A percentile compares a stretch with the other conserved stretches of the same genome.
Evolutionary conservation across 2,888 invertebrate species (phyloP).

Genomic region (Patella depressa): DNA sequence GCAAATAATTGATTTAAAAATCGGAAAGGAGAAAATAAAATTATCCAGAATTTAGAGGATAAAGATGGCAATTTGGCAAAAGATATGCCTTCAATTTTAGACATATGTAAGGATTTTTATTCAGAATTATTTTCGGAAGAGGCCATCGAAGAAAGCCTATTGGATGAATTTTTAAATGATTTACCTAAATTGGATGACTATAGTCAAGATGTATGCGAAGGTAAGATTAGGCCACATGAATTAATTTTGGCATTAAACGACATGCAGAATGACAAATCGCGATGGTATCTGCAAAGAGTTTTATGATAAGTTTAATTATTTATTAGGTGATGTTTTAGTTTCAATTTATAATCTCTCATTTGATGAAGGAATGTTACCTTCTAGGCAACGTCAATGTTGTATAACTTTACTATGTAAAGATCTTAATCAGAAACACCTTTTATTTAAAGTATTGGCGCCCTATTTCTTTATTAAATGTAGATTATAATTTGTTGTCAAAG

Average conservation of each 20-base stretch:
- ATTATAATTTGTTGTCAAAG: constrained; percentile 46
- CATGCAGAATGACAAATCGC: constrained; percentile 32
- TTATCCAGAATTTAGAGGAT: constrained; percentile 13
- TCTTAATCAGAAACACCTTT: constrained; percentile 21
- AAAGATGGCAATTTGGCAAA: neutral
- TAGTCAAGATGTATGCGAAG: constrained; percentile 13
- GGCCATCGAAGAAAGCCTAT: constrained; percentile 18
- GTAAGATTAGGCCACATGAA: constrained; percentile 15
- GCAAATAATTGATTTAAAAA: too few relatives aligned
- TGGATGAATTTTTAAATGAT: constrained; percentile 14
- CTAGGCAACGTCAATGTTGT: constrained; percentile 21
- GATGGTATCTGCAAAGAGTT: constrained; percentile 44
- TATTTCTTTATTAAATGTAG: constrained; percentile 43
- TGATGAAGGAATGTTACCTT: constrained; percentile 25
- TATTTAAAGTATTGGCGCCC: constrained; percentile 44
- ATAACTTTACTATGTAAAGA: constrained; percentile 44
- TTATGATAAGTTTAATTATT: constrained; percentile 30
- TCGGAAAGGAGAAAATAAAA: neutral
- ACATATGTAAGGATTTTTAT: constrained; percentile 18
- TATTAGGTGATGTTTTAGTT: constrained; percentile 26
- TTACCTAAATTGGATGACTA: constrained; percentile 14
- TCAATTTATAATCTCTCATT: constrained; percentile 26
- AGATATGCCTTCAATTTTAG: constrained; percentile 16
- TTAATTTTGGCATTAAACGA: constrained; percentile 20
- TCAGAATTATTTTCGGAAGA: constrained; percentile 18